Conservation (phyloP, 2,888 invertebrate species). For the Drosophila histrio region DNA sequence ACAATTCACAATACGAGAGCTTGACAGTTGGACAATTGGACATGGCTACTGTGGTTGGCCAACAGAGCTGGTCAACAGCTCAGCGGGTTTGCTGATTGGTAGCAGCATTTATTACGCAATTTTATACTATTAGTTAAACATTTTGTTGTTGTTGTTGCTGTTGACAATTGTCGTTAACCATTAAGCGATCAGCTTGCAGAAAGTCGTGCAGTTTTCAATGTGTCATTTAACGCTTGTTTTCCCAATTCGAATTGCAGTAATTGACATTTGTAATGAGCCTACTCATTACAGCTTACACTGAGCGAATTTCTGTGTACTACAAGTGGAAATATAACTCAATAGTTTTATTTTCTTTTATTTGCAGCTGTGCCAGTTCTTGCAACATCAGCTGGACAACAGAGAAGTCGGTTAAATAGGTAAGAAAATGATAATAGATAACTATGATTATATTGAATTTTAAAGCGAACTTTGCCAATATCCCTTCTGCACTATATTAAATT, state of each 20-base stretch:
- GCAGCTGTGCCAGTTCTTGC: constrained; percentile 26
- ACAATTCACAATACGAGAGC: constrained; percentile 44
- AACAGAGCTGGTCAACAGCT: constrained; percentile 8
- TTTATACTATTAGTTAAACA: constrained; percentile 21
- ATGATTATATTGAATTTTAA: neutral
- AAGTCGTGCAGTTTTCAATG: constrained; percentile 56
- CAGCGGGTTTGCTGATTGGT: constrained; percentile 14
- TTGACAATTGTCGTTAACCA: constrained; percentile 53
- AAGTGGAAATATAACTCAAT: neutral
- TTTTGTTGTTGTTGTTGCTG: constrained; percentile 6
- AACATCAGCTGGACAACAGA: neutral
- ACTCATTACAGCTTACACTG: constrained; percentile 18
- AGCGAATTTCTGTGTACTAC: neutral
- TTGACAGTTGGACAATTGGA: constrained; percentile 57
- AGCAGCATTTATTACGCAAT: constrained; percentile 37
- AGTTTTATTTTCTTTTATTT: constrained; percentile 4
- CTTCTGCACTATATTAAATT: neutral
- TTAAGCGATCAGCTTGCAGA: constrained; percentile 41
- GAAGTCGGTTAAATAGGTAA: constrained; percentile 29
- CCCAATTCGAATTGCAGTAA: constrained; percentile 35
- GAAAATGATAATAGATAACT: neutral
- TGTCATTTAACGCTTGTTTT: constrained; percentile 43
- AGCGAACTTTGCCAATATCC: neutral
- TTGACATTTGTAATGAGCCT: constrained; percentile 34
- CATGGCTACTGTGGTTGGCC: constrained; percentile 60